A percentile compares a stretch with the other conserved stretches of the same genome.
These are phyloP conservation scores for Leptinotarsa undecemlineata DNA, from an alignment of 1,140 invertebrate species.

Conservation along the genomic window DNA sequence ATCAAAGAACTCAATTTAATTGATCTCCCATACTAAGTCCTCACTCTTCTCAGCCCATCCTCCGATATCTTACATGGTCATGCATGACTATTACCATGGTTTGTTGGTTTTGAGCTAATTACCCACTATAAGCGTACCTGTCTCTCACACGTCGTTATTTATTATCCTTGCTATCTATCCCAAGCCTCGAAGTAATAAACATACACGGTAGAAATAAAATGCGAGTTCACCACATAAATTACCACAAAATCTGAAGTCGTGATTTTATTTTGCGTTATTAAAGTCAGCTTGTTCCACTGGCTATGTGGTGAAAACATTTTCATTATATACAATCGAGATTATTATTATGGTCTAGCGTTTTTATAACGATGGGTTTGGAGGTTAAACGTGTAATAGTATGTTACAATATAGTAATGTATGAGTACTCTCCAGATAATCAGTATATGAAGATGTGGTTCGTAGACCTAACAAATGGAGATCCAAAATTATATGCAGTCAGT, in stretches of 20 bases:
- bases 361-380: conserved; percentile 8
- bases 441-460: not conserved
- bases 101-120: conserved; percentile 29
- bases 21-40: not conserved
- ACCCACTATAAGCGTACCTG: conserved; percentile 24
- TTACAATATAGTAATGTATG: conserved; percentile 8
- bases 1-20: not conserved
- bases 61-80: conserved; percentile 3
- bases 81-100: conserved; percentile 28
- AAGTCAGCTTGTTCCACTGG: conserved; percentile 16
- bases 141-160: conserved; percentile 29
- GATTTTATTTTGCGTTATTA: conserved; percentile 28
- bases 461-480: not conserved
- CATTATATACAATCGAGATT: conserved; percentile 19
- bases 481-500: not conserved
- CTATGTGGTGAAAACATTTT: conserved; percentile 22
- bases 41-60: not conserved
- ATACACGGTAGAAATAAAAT: conserved; percentile 24
- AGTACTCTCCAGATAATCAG: not conserved
- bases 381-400: conserved; percentile 8
- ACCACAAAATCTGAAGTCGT: conserved; percentile 23
- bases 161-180: conserved; percentile 21
- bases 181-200: conserved; percentile 23
- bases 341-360: conserved; percentile 6
- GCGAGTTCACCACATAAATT: conserved; percentile 26